Conservation (phyloP, 1,140 invertebrate species). For the Drosophila baimaii region DNA sequence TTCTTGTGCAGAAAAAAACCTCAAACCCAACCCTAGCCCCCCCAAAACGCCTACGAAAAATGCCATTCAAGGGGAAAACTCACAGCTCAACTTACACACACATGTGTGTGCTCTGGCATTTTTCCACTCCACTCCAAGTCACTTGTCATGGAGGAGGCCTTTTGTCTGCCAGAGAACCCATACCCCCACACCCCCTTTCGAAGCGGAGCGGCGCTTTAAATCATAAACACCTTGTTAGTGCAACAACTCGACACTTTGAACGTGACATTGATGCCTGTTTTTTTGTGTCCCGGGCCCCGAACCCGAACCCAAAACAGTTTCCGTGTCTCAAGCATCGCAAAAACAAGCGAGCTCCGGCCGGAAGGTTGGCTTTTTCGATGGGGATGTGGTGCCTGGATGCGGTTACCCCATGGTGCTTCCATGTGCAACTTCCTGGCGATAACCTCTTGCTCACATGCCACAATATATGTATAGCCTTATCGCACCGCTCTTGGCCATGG, state of each 20-base stretch:
- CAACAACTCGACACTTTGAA: slow-evolving; percentile 72
- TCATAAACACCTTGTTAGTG: slow-evolving; percentile 81
- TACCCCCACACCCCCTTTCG: not conserved
- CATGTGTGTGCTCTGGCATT: slow-evolving; percentile 40
- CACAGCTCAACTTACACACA: slow-evolving; percentile 11
- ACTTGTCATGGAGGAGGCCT: slow-evolving; percentile 62
- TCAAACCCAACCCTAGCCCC: slow-evolving; percentile 47
- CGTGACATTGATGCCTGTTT: slow-evolving; percentile 83
- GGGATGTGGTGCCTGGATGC: slow-evolving; percentile 24
- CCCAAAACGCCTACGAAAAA: slow-evolving; percentile 49
- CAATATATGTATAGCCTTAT: slow-evolving; percentile 58
- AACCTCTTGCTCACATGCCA: slow-evolving; percentile 53
- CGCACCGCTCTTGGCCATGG: slow-evolving; percentile 57
- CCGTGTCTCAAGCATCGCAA: slow-evolving; percentile 73
- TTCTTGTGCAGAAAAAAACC: slow-evolving; percentile 42
- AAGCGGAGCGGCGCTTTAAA: slow-evolving; percentile 54
- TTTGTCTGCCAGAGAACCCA: slow-evolving; percentile 64
- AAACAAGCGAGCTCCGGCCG: slow-evolving; percentile 44
- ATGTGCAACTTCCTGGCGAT: slow-evolving; percentile 78
- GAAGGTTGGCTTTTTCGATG: slow-evolving; percentile 31
- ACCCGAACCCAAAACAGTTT: slow-evolving; percentile 61
- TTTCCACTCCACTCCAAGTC: slow-evolving; percentile 59
- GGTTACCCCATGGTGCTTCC: slow-evolving; percentile 48
- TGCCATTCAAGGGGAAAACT: slow-evolving; percentile 24
- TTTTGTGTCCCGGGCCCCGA: slow-evolving; percentile 35